phyloP scores from a whole-genome alignment of 2,888 invertebrate genomes.

The Acronicta leporina region DNA sequence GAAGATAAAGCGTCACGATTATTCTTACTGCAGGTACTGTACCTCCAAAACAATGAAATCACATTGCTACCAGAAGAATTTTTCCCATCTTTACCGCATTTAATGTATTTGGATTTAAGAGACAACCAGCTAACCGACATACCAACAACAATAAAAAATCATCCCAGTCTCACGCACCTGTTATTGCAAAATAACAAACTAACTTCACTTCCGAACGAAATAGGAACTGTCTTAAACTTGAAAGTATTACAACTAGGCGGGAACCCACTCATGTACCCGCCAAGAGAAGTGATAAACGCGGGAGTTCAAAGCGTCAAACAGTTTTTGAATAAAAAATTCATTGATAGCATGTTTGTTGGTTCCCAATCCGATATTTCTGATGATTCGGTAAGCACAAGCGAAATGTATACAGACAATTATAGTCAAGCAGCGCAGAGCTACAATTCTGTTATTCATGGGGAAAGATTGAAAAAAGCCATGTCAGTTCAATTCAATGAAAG shows the following conservation, averaged over 20 bases:
- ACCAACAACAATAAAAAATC: conserved; percentile 89
- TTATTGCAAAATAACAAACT: conserved; percentile 90
- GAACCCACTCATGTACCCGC: conserved; percentile 90
- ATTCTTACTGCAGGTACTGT: conserved; percentile 74
- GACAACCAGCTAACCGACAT: conserved; percentile 89
- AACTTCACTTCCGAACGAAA: conserved; percentile 89
- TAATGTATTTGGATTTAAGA: conserved; percentile 91
- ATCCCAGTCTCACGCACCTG: conserved; percentile 89
- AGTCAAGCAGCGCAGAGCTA: conserved; percentile 72
- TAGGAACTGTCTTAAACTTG: conserved; percentile 89
- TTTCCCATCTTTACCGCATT: conserved; percentile 86
- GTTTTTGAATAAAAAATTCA: conserved; percentile 75
- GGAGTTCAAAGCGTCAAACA: conserved; percentile 80
- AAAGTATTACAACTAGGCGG: conserved; percentile 90
- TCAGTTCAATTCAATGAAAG: conserved; percentile 76
- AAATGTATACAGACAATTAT: conserved; percentile 54
- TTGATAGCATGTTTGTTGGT: conserved; percentile 69
- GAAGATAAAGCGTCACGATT: neutral
- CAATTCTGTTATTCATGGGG: conserved; percentile 77
- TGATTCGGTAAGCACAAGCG: conserved; percentile 57
- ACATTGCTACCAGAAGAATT: conserved; percentile 87
- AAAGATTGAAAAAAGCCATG: conserved; percentile 64
- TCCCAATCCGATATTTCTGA: conserved; percentile 74
- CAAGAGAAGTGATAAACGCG: conserved; percentile 83
- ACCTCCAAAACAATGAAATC: conserved; percentile 88